Evolutionary conservation across 1,140 invertebrate species (phyloP).

Genomic region (Psix sp.): DNA sequence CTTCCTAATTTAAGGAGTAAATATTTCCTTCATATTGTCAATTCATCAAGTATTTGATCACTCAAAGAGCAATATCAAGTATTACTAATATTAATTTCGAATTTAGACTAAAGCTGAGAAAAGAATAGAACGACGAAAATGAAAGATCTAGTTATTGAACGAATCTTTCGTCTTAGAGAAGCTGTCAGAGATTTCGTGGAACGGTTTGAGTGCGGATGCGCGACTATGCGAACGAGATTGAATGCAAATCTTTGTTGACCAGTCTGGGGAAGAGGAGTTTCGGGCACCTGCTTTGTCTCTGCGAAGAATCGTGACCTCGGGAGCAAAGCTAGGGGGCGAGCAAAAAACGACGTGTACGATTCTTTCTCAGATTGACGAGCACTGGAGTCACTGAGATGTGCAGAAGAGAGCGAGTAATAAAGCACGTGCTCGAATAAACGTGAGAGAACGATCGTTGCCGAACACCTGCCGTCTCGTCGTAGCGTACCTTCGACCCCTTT

Average conservation of each 20-base stretch:
- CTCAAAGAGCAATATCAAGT: too few relatives aligned
- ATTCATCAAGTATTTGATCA: too few relatives aligned
- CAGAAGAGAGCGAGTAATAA: slow-evolving; percentile 68
- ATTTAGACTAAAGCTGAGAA: background rate
- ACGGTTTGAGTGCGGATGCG: slow-evolving; percentile 4
- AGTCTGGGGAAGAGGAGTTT: slow-evolving; percentile 33
- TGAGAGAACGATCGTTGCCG: slow-evolving; percentile 66
- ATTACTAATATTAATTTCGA: too few relatives aligned
- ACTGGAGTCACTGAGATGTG: slow-evolving; percentile 69
- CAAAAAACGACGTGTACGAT: slow-evolving; percentile 52
- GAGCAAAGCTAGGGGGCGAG: slow-evolving; percentile 26
- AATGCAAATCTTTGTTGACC: slow-evolving; percentile 54
- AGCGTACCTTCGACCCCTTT: slow-evolving; percentile 45
- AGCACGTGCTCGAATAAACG: slow-evolving; percentile 73
- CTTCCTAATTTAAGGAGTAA: too few relatives aligned
- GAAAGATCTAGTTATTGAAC: slow-evolving; percentile 11
- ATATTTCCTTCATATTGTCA: too few relatives aligned
- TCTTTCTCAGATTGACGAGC: slow-evolving; percentile 74
- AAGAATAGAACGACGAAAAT: background rate
- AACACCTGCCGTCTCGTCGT: slow-evolving; percentile 69
- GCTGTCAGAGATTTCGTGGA: slow-evolving; percentile 29
- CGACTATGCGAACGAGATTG: slow-evolving; percentile 23
- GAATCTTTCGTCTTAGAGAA: background rate
- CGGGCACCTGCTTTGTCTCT: slow-evolving; percentile 57
- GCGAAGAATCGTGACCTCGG: slow-evolving; percentile 65